phyloP scores from a whole-genome alignment of 2,797 vertebrate genomes.

The Melanotaenia nigrans region DNA sequence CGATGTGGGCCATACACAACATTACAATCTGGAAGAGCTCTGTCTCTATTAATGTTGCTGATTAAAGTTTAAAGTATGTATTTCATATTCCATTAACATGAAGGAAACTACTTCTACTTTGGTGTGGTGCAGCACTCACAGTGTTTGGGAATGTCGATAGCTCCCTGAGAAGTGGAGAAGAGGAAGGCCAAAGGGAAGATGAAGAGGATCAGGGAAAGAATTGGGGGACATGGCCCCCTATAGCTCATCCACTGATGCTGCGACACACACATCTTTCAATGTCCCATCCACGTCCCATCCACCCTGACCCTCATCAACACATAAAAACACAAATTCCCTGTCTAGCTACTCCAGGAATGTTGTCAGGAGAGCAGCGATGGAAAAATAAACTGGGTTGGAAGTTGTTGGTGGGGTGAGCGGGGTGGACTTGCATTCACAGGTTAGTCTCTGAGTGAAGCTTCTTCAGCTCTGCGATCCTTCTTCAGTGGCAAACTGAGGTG shows the following conservation, averaged over 20 bases:
- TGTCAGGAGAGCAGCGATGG: conserved; percentile 14
- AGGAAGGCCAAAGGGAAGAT: conserved; percentile 59
- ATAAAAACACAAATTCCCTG: conserved; percentile 29
- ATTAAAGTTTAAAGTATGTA: no score
- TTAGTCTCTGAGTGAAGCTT: neutral
- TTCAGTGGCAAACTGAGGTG: conserved; percentile 9
- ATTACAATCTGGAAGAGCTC: no score
- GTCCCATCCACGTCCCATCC: conserved; percentile 69
- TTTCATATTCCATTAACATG: no score
- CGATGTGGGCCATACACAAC: no score
- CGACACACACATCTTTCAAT: conserved; percentile 74
- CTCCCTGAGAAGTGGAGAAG: conserved; percentile 58
- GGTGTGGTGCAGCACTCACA: conserved; percentile 67
- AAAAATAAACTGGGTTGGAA: conserved; percentile 10
- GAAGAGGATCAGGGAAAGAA: conserved; percentile 39
- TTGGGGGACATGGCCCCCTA: conserved; percentile 45
- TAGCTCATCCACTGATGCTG: conserved; percentile 59
- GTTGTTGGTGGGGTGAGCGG: neutral
- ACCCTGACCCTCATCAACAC: conserved; percentile 66
- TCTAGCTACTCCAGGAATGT: conserved; percentile 35
- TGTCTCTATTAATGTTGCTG: no score
- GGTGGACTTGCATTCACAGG: neutral
- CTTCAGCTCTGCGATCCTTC: neutral
- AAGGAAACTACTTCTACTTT: no score
- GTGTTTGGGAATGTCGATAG: conserved; percentile 63